Evolutionary conservation across 2,888 invertebrate genomes (phyloP).

Genomic region (Apotomis turbidana): DNA sequence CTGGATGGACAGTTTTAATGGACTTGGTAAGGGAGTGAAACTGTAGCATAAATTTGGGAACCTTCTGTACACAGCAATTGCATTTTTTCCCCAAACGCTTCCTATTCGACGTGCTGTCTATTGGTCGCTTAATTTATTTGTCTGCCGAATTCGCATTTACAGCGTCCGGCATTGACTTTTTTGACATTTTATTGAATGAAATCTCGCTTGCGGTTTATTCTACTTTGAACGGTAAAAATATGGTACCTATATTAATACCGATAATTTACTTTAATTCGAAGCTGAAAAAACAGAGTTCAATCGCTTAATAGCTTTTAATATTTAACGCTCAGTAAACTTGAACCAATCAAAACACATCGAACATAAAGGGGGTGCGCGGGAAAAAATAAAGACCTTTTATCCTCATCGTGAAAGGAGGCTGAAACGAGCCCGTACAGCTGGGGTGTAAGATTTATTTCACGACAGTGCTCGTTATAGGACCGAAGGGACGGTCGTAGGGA

Average conservation of each 20-base stretch:
- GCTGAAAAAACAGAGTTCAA: slow-evolving; percentile 10
- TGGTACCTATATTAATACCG: not conserved
- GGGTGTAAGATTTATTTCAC: slow-evolving; percentile 81
- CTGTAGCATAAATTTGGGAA: slow-evolving; percentile 68
- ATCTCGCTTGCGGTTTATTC: slow-evolving; percentile 22
- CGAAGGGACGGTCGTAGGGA: slow-evolving; percentile 70
- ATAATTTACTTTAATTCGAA: not conserved
- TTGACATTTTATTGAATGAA: slow-evolving; percentile 34
- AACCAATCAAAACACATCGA: slow-evolving; percentile 70
- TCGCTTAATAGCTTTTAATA: slow-evolving; percentile 44
- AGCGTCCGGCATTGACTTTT: slow-evolving; percentile 50
- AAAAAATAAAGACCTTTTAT: slow-evolving; percentile 81
- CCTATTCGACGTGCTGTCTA: slow-evolving; percentile 57
- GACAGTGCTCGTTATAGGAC: slow-evolving; percentile 78
- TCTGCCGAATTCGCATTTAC: slow-evolving; percentile 54
- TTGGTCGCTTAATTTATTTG: slow-evolving; percentile 73
- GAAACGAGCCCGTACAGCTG: slow-evolving; percentile 61
- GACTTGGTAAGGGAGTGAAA: slow-evolving; percentile 69
- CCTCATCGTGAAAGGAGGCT: slow-evolving; percentile 72
- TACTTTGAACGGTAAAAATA: not conserved
- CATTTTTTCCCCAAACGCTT: slow-evolving; percentile 63
- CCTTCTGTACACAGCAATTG: slow-evolving; percentile 57
- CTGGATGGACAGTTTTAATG: slow-evolving; percentile 76
- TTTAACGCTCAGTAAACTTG: slow-evolving; percentile 65
- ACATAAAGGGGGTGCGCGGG: slow-evolving; percentile 70